Base-by-base conservation (phyloP, 2,113 vertebrate species). In the Oreocharis arfaki region DNA sequence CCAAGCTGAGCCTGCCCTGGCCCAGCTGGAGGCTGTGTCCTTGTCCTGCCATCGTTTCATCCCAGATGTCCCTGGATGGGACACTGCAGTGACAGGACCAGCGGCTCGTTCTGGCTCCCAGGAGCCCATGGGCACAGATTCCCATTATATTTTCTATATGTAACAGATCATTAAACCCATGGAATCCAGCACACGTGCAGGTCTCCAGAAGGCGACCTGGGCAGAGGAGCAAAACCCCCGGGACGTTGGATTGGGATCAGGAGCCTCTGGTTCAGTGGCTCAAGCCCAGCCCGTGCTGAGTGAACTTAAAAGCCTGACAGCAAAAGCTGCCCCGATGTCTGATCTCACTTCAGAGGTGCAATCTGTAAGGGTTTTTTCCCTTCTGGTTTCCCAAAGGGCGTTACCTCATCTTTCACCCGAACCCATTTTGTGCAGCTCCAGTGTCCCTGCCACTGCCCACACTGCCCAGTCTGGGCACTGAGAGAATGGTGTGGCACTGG, bases 181-280 rank as follows among this genome's bases (percentile, higher is more conserved):
- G 20, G 7, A 33, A 69, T 24, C 24, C 27, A 59, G 52, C 67
- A 55, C 37, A 8, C 0, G 6, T 4, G 1, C 4, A 5, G 20
- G 7, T 49, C 19, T 57, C 42, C 69, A 61, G 13, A 57, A 57
- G 17, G 24, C 24, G 41, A 2, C 10, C 55, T 23, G 37, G 55
- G 20, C 13, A 70, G 19, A 80, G 35, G 30, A 61, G 10, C 8
- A 47, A 41, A 52, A 44, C 5, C 12, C 14, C 15, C 0, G 1
- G 4, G 8, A 8, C 33, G 21, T 46, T 23, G 18, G 10, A 47
- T 3, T 46, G 21, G 44, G 44, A 57, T 37, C 17, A 11, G 64
- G 16, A 63, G 28, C 42, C 16, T 57, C 57, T 18, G 20, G 39
- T 35, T 63, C 53, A 63, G 61, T 1, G 1, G 32, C 46, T 65